A percentile compares a stretch with the other conserved stretches of the same genome.
Evolutionary conservation across 2,113 vertebrate genomes (phyloP).

Genomic region (Alouatta palliata): DNA sequence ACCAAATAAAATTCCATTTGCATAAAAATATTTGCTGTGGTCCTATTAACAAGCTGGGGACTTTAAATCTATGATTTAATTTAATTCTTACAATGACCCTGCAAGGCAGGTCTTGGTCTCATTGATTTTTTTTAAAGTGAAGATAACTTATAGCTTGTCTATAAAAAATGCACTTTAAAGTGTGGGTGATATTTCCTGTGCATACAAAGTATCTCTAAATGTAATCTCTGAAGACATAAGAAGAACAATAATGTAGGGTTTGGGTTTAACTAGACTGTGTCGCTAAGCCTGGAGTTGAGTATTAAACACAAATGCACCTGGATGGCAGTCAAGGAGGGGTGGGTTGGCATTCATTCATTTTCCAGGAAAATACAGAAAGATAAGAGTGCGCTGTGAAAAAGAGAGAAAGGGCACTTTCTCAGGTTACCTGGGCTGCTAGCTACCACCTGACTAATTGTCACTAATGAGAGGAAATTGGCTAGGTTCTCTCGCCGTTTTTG

Average conservation of each 20-base stretch:
- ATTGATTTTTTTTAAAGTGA: neutral
- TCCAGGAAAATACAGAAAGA: neutral
- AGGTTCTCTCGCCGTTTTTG: neutral
- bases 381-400: neutral
- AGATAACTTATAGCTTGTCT: neutral
- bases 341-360: neutral
- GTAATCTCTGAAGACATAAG: no score
- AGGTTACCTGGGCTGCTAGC: neutral
- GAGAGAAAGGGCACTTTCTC: neutral
- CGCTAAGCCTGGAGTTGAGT: neutral
- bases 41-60: neutral
- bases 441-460: neutral
- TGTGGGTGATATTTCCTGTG: neutral
- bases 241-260: neutral
- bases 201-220: neutral
- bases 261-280: neutral
- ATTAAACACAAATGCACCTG: rapidly evolving
- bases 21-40: neutral
- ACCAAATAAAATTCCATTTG: neutral
- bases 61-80: neutral
- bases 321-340: rapidly evolving
- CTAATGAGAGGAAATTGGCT: neutral
- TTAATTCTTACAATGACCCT: neutral
- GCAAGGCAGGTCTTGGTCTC: neutral
- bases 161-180: neutral